Evolutionary conservation across 1,140 invertebrate genomes (phyloP).

Genomic region (Chironomus striatipennis): DNA sequence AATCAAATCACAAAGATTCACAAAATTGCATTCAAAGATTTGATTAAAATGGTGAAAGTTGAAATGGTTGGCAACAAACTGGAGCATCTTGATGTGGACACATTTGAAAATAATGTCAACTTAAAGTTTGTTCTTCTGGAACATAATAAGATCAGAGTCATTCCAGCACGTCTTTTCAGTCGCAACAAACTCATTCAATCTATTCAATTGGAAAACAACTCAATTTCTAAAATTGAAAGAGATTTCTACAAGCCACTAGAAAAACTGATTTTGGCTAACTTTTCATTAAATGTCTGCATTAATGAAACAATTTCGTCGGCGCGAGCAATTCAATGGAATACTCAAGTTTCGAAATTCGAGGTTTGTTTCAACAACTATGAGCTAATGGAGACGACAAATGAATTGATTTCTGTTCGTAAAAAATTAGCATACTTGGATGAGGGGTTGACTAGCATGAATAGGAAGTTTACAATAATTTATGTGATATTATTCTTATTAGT

Average conservation of each 20-base stretch:
- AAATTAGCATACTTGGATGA: neutral
- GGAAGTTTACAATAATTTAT: neutral
- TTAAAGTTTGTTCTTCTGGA: neutral
- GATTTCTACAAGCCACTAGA: neutral
- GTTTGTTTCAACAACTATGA: neutral
- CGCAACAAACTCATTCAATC: neutral
- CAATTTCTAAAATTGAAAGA: neutral
- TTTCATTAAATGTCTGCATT: neutral
- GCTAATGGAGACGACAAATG: neutral
- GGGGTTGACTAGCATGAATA: neutral
- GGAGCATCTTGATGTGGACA: neutral
- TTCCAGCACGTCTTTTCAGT: neutral
- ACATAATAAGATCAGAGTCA: neutral
- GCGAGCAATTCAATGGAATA: neutral
- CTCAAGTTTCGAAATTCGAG: neutral
- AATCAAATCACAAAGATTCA: neutral
- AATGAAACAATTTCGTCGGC: neutral
- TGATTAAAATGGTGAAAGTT: neutral
- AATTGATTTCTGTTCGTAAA: neutral
- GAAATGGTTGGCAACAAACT: neutral
- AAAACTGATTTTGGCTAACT: neutral
- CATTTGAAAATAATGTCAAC: conserved; percentile 9
- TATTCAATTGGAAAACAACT: neutral
- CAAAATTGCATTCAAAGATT: neutral
- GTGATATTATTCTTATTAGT: neutral